Conservation (phyloP, 1,140 invertebrate genomes). For the Drosophila persimilis region DNA sequence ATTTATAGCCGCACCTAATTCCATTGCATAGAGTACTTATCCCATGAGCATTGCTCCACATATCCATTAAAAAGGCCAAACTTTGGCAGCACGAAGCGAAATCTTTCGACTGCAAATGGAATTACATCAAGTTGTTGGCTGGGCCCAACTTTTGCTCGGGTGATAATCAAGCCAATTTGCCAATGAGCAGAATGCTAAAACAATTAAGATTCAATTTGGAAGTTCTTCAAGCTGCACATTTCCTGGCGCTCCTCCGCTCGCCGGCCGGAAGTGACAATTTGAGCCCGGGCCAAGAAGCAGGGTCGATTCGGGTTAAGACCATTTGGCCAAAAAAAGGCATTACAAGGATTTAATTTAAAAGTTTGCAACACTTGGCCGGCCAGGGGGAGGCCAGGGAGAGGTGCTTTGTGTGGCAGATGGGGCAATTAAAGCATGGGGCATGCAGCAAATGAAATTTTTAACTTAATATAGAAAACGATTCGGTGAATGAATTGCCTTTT, state of each 20-base stretch:
- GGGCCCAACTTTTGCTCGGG: conserved; percentile 8
- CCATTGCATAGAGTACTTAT: background rate
- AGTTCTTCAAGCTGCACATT: conserved; percentile 52
- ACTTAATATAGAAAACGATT: conserved; percentile 66
- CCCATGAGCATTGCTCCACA: conserved; percentile 9
- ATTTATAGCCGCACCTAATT: too few species aligned
- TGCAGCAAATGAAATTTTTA: conserved; percentile 70
- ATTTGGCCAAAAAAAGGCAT: conserved; percentile 58
- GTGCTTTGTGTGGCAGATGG: background rate
- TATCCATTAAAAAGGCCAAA: conserved; percentile 7
- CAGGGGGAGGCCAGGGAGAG: background rate
- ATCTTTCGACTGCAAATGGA: conserved; percentile 14
- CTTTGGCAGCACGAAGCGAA: background rate
- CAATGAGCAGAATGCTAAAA: conserved; percentile 55
- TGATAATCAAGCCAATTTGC: conserved; percentile 51
- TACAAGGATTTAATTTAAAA: conserved; percentile 69
- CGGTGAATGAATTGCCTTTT: conserved; percentile 15
- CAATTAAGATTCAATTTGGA: conserved; percentile 67
- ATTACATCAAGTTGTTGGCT: conserved; percentile 10
- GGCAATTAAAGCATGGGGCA: conserved; percentile 49
- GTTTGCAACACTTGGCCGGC: conserved; percentile 50
- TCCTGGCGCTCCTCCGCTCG: conserved; percentile 15
- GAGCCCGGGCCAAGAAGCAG: conserved; percentile 16
- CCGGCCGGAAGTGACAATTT: conserved; percentile 41
- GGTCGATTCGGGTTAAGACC: conserved; percentile 10